Evolutionary conservation across 2,113 vertebrate genomes (phyloP).

Genomic region (Apus apus): DNA sequence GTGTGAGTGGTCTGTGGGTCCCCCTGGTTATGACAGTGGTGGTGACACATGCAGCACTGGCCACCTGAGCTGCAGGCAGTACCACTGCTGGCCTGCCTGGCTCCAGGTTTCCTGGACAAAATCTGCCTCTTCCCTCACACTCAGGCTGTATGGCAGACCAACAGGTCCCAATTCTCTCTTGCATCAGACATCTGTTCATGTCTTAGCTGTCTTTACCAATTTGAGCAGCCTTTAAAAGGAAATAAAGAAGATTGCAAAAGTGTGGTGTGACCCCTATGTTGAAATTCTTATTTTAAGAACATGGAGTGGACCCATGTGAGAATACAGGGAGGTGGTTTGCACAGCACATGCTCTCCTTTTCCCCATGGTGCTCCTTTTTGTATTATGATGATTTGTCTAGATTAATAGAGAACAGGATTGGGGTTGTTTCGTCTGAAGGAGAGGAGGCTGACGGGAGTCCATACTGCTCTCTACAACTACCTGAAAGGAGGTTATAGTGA

Average conservation of each 20-base stretch:
- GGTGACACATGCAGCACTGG: not conserved
- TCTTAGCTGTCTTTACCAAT: not conserved
- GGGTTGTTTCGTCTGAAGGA: not conserved
- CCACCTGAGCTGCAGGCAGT: not conserved
- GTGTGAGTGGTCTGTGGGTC: rapidly evolving
- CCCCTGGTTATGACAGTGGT: not conserved
- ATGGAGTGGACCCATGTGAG: not conserved
- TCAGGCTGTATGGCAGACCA: not conserved
- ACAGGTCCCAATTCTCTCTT: not conserved
- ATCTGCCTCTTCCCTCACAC: not conserved
- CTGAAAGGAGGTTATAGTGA: not conserved
- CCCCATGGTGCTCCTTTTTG: not conserved
- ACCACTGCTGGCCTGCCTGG: not conserved
- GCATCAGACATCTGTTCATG: not conserved
- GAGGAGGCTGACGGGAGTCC: not conserved
- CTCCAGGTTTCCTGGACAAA: not conserved
- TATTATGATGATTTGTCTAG: not conserved
- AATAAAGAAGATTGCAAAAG: not conserved
- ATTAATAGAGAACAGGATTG: not conserved
- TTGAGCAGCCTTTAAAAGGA: not conserved
- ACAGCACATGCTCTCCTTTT: not conserved
- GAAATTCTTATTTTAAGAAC: not conserved
- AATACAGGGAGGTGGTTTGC: not conserved
- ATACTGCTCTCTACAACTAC: rapidly evolving
- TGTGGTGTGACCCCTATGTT: not conserved